Conservation (phyloP, 2,113 vertebrate species). For the Prunella himalayana region DNA sequence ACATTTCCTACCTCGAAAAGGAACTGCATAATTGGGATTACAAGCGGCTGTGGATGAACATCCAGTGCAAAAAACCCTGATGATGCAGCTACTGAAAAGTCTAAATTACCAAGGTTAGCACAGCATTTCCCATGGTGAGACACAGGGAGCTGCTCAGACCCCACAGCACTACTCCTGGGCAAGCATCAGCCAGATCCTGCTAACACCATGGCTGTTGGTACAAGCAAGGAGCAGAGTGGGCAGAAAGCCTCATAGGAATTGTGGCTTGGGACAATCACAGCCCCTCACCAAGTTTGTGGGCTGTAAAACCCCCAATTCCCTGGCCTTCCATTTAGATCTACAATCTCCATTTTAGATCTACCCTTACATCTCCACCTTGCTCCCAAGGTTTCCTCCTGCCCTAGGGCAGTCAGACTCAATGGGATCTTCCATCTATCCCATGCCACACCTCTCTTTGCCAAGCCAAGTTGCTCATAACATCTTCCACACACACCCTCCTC, state of each 20-base stretch:
- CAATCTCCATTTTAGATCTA: neutral
- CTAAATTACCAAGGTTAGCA: neutral
- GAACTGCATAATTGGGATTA: neutral
- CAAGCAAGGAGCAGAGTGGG: neutral
- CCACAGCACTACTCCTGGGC: fast-evolving
- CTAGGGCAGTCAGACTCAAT: fast-evolving
- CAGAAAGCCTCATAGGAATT: neutral
- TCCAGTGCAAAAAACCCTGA: neutral
- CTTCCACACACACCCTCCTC: neutral
- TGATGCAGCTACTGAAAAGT: neutral
- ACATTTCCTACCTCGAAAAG: neutral
- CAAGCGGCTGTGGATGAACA: neutral
- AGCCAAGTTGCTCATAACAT: neutral
- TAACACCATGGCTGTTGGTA: neutral
- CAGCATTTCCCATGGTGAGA: neutral
- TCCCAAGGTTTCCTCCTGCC: neutral
- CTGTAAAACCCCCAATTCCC: neutral
- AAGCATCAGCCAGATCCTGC: neutral
- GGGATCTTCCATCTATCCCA: neutral
- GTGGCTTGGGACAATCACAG: neutral
- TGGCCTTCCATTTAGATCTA: neutral
- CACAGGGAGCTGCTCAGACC: neutral
- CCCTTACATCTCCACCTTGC: fast-evolving
- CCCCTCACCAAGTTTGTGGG: neutral
- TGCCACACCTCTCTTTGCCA: neutral